Evolutionary conservation across 2,113 vertebrate species (phyloP).

Genomic region (Silurus asotus): DNA sequence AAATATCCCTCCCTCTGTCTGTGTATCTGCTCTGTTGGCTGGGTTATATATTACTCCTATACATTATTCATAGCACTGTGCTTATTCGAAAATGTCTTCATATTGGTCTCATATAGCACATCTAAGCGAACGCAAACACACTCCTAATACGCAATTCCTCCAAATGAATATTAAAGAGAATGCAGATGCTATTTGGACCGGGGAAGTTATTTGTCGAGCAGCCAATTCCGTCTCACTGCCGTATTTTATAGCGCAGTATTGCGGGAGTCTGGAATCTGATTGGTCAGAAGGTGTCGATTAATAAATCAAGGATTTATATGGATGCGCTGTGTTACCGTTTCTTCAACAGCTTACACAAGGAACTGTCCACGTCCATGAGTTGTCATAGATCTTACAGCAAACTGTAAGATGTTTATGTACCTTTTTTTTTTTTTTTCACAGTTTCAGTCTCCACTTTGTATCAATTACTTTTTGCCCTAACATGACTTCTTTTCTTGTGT

Average conservation of each 20-base stretch:
- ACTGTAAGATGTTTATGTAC: too few relatives aligned
- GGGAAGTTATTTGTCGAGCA: background rate
- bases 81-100: background rate
- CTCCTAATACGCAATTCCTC: background rate
- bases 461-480: too few relatives aligned
- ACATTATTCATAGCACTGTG: constrained; percentile 7
- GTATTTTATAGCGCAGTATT: background rate
- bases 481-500: background rate
- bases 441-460: too few relatives aligned
- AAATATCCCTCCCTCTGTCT: background rate
- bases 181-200: background rate
- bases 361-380: background rate
- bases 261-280: background rate
- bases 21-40: background rate
- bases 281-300: background rate
- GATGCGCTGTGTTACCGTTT: background rate
- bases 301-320: background rate
- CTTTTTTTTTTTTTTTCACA: background rate
- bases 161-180: background rate
- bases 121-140: constrained; percentile 2
- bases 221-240: background rate
- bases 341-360: background rate
- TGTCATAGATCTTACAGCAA: too few relatives aligned
- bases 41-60: constrained; percentile 12
- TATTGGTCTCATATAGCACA: constrained; percentile 1